Base-by-base conservation (phyloP, 2,888 invertebrate species). In the Callyntrura sp. region DNA sequence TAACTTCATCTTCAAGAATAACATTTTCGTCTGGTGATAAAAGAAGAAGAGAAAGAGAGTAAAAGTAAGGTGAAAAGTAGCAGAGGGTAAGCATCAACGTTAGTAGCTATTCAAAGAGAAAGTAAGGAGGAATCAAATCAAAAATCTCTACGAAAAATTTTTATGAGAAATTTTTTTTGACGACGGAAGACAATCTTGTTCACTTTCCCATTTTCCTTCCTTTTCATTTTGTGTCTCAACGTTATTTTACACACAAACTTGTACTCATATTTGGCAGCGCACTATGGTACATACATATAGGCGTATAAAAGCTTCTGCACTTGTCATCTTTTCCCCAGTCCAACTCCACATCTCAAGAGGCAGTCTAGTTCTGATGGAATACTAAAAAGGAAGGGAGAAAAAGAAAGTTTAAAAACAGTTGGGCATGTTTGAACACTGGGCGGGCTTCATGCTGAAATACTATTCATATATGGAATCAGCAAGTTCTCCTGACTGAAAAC, bases 271-370 rank as follows among this genome's bases (percentile, higher is more conserved):
- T n/a, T n/a, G n/a, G n/a, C n/a, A n/a, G n/a, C n/a, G n/a, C n/a
- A n/a, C n/a, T n/a, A n/a, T n/a, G n/a, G n/a, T n/a, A n/a, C n/a
- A n/a, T n/a, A n/a, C n/a, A n/a, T n/a, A n/a, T 6, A 60, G 11
- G 60, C 17, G 55, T 28, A 76, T 0, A 55, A 11, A 28, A 25
- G 76, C 43, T 17, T 76, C 76, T 76, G 76, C 55, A 23, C 51
- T 51, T 76, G 76, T 76, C 76, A 76, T 55, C 76, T 76, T 55
- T 25, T 51, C 5, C 8, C 51, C 76, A 76, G 48, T 76, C 76
- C 51, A 76, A 60, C 60, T 81, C 60, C 43, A 60, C 81, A 81
- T 81, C 60, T 81, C 81, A 60, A 81, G 81, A 62, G 60, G 43
- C 62, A 81, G 60, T 55, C 76, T 23, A 60, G 81, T 81, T 81